Conservation (phyloP, 2,797 vertebrate genomes). For the Oophaga sylvatica region DNA sequence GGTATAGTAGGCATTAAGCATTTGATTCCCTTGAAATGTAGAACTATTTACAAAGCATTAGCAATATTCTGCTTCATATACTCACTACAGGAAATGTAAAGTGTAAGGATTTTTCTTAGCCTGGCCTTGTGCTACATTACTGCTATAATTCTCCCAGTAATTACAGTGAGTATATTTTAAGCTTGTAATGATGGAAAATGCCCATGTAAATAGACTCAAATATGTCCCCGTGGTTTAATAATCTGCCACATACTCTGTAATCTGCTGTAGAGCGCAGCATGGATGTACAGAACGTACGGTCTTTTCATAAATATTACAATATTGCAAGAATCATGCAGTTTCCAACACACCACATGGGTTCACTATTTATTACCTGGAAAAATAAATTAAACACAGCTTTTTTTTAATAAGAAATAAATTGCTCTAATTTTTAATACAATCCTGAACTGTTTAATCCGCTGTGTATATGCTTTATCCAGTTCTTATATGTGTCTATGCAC, state of each 20-base stretch:
- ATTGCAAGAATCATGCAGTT: constrained; percentile 23
- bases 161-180: constrained; percentile 20
- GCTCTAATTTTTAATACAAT: neutral
- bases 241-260: constrained; percentile 16
- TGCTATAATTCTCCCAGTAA: constrained; percentile 17
- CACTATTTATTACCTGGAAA: constrained; percentile 3
- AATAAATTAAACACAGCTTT: constrained; percentile 9
- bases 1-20: too few relatives aligned
- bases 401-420: constrained; percentile 1
- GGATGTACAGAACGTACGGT: constrained; percentile 13
- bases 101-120: neutral
- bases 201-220: constrained; percentile 28
- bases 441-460: neutral
- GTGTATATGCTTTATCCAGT: neutral
- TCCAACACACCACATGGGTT: neutral
- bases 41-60: neutral
- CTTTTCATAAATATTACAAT: constrained; percentile 8
- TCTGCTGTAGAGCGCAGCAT: constrained; percentile 32
- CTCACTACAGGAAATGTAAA: neutral
- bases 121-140: constrained; percentile 7
- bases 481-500: neutral
- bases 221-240: constrained; percentile 32
- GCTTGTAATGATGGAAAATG: constrained; percentile 20
- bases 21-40: neutral
- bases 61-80: constrained; percentile 1